Conservation (phyloP, 2,113 vertebrate genomes). For the Lophochroa leadbeateri region DNA sequence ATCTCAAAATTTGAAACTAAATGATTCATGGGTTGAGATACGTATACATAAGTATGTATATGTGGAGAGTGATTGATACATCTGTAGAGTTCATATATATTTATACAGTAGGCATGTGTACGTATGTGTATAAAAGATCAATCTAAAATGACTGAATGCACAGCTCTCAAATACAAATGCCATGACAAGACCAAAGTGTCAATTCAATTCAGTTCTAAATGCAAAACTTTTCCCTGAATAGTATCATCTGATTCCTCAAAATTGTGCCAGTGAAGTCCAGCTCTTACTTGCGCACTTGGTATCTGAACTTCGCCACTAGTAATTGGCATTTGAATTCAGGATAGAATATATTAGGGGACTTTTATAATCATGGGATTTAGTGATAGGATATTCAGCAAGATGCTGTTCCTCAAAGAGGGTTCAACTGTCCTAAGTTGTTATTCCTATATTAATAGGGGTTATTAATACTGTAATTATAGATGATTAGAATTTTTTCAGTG, state of each 20-base stretch:
- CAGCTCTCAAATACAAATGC: neutral
- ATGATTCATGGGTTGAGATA: neutral
- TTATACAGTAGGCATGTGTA: neutral
- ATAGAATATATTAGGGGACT: neutral
- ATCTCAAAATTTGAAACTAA: neutral
- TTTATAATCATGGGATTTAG: neutral
- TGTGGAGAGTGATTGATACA: no score
- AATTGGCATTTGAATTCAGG: neutral
- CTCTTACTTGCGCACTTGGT: neutral
- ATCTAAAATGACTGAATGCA: neutral
- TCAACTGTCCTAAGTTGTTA: neutral
- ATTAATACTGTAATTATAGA: neutral
- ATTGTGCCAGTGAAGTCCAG: neutral
- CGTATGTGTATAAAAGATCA: neutral
- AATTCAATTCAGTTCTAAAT: neutral
- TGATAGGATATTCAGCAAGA: slow-evolving; percentile 31
- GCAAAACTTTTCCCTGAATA: neutral
- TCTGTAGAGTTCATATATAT: neutral
- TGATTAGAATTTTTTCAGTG: neutral
- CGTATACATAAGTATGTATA: neutral
- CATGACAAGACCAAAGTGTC: neutral
- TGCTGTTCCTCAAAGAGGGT: neutral
- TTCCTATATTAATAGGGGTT: neutral
- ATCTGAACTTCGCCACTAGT: neutral
- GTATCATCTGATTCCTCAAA: neutral